Evolutionary conservation across 2,888 invertebrate species (phyloP).

Genomic region (Philereme transversata): DNA sequence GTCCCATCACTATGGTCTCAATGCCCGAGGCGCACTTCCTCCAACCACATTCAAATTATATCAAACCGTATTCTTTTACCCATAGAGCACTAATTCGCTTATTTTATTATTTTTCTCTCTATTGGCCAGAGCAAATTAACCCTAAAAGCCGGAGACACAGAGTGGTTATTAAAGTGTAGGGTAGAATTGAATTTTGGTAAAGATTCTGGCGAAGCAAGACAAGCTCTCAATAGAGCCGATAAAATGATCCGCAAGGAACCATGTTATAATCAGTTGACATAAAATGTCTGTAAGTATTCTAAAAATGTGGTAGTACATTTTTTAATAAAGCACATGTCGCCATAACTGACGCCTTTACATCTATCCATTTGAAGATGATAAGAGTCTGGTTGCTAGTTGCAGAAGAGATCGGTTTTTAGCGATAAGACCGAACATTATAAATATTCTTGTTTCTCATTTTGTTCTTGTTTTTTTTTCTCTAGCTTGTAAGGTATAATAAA

Average conservation of each 20-base stretch:
- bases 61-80: conserved; percentile 43
- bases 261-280: conserved; percentile 33
- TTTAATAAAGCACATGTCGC: not conserved
- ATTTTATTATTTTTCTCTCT: conserved; percentile 45
- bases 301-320: not conserved
- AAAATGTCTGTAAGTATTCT: not conserved
- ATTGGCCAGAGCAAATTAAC: conserved; percentile 30
- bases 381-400: too few species aligned
- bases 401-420: too few species aligned
- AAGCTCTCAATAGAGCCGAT: conserved; percentile 32
- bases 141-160: conserved; percentile 28
- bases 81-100: conserved; percentile 56
- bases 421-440: too few species aligned
- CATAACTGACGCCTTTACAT: too few species aligned
- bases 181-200: conserved; percentile 43
- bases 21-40: conserved; percentile 49
- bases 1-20: conserved; percentile 56
- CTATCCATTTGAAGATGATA: too few species aligned
- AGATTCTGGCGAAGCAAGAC: conserved; percentile 50
- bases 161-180: conserved; percentile 35
- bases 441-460: too few species aligned
- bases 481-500: too few species aligned
- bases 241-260: conserved; percentile 33
- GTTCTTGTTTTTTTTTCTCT: too few species aligned
- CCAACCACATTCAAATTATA: conserved; percentile 41